Evolutionary conservation across 2,888 invertebrate genomes (phyloP).

Genomic region (Pollenia labialis): DNA sequence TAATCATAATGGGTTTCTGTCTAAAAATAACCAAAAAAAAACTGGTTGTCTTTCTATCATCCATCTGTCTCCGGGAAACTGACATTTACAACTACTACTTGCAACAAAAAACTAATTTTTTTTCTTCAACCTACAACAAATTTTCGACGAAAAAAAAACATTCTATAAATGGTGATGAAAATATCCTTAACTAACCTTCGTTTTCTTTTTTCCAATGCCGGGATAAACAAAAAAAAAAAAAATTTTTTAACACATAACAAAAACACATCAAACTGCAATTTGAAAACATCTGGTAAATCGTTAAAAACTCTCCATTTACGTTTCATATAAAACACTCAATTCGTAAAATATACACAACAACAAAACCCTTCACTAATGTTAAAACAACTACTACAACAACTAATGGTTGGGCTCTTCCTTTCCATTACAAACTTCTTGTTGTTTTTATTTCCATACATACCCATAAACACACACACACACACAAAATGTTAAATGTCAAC

Average conservation of each 20-base stretch:
- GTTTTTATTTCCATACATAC: conserved; percentile 32
- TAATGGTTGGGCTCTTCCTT: conserved; percentile 8
- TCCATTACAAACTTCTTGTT: neutral
- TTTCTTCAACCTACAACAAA: conserved; percentile 14
- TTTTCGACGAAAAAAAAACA: conserved; percentile 23
- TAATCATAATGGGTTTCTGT: conserved; percentile 70
- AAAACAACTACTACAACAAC: conserved; percentile 25
- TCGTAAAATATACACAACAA: conserved; percentile 29
- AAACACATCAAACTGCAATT: conserved; percentile 79
- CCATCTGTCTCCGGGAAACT: conserved; percentile 38
- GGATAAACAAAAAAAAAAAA: conserved; percentile 10
- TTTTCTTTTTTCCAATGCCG: neutral
- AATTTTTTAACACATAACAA: conserved; percentile 61
- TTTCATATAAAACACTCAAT: conserved; percentile 57
- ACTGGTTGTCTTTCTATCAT: conserved; percentile 19
- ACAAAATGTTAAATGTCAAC: conserved; percentile 70
- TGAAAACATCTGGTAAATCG: conserved; percentile 75
- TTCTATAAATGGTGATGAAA: conserved; percentile 64
- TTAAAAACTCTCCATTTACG: conserved; percentile 67
- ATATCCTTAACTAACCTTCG: conserved; percentile 62
- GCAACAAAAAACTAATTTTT: conserved; percentile 41
- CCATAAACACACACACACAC: neutral
- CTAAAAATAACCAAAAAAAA: conserved; percentile 51
- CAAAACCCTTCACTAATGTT: conserved; percentile 34
- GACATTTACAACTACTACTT: conserved; percentile 49